Percentiles rank a stretch among this genome's conserved stretches.
These are phyloP conservation scores for Coptodon rendalli DNA, from an alignment of 2,113 vertebrate species.

Conservation along the genomic window DNA sequence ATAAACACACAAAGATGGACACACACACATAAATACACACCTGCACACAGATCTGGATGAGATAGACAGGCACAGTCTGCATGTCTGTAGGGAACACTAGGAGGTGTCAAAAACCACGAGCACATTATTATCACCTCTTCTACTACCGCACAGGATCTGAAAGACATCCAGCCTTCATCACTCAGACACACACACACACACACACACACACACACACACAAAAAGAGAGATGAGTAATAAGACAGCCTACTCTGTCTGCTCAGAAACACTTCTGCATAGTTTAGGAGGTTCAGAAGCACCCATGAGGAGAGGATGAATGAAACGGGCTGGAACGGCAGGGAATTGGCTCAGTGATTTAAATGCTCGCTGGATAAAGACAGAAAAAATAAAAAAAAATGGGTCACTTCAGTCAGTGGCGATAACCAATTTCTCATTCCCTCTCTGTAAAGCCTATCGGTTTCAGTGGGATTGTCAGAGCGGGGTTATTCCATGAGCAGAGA, in stretches of 20 bases:
- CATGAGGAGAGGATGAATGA: conserved; percentile 26
- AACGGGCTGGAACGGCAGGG: conserved; percentile 15
- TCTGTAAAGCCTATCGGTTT: conserved; percentile 17
- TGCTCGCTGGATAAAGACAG: not conserved
- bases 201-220: not conserved
- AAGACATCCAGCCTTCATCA: not conserved
- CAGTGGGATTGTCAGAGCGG: conserved; percentile 12
- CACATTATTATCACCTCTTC: conserved; percentile 37
- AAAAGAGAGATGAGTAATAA: not conserved
- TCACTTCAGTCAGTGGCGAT: conserved; percentile 14
- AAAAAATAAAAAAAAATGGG: conserved; percentile 11
- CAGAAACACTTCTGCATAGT: conserved; percentile 4
- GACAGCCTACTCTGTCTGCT: not conserved
- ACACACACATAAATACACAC: not conserved
- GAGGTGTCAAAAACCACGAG: conserved; percentile 13
- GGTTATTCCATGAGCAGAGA: not conserved
- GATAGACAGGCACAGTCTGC: not conserved
- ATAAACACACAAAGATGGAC: not conserved
- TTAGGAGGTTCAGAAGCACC: not conserved
- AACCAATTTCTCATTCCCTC: conserved; percentile 5
- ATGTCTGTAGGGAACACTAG: not conserved
- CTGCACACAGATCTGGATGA: not conserved
- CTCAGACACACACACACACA: not conserved
- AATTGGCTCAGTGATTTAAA: conserved; percentile 35
- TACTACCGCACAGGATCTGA: not conserved